A percentile compares a stretch with the other conserved stretches of the same genome.
Conservation (phyloP, 2,888 invertebrate species). For the Kryphioiulus occultus region DNA sequence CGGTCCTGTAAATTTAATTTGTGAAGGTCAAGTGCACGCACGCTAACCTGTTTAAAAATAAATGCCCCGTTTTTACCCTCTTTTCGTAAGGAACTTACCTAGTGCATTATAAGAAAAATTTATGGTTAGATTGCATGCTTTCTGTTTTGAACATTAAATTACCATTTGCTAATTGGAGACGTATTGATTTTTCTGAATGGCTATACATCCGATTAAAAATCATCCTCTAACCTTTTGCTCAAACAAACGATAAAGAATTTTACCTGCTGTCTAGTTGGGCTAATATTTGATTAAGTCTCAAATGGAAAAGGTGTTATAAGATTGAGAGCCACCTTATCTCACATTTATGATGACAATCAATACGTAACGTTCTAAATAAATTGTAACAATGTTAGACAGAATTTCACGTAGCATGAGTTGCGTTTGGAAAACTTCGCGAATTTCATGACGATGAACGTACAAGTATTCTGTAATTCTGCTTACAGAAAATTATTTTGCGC, state of each 20-base stretch:
- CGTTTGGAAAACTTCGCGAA: too few species aligned
- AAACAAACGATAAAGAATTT: background rate
- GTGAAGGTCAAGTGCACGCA: conserved; percentile 27
- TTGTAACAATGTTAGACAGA: too few species aligned
- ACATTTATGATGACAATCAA: too few species aligned
- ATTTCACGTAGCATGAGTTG: too few species aligned
- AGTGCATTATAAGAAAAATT: background rate
- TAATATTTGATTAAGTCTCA: background rate
- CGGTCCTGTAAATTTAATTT: background rate
- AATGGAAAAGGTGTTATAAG: too few species aligned
- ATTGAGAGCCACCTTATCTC: too few species aligned
- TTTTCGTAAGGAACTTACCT: background rate
- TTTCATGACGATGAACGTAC: too few species aligned
- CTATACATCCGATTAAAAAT: background rate
- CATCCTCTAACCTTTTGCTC: background rate
- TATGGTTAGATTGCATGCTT: background rate
- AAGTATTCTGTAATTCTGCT: too few species aligned
- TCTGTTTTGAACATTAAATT: background rate
- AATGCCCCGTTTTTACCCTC: background rate
- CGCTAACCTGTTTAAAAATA: conserved; percentile 34
- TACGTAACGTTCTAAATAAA: too few species aligned
- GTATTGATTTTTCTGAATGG: background rate
- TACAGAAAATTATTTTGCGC: too few species aligned
- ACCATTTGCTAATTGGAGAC: background rate
- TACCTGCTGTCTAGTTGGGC: background rate